Base-by-base conservation (phyloP, 2,888 invertebrate species). In the Sinopyrophorus schimmeli region DNA sequence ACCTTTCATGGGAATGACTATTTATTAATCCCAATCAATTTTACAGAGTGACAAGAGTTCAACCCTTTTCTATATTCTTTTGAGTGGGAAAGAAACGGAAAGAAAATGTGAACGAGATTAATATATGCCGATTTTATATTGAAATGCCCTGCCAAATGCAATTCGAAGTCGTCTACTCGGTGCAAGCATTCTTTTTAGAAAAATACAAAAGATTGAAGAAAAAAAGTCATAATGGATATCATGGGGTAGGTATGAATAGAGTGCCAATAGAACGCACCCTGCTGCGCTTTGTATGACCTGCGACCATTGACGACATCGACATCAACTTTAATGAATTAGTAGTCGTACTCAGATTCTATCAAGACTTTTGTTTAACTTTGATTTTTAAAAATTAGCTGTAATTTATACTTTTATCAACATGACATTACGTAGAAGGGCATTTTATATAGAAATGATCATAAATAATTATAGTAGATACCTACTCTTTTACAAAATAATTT, bases 231-330 rank as follows among this genome's bases (percentile, higher is more conserved):
- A 69, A 67, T 65, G 61, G 67, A 53, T 65, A 65, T 69, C 69
- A 63, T 64, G 71, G 69, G 70, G 70, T 60, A 62, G 61, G 58
- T 40, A 54, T 58, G 61, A 64, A 65, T 63, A 56, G 61, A 66
- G 63, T 67, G 65, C 66, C 67, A 63, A 67, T 67, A 70, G 64
- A 59, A 67, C 58, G 54, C 60, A 53, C 62, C 70, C 66, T 58
- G 68, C 64, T 60, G 69, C 46, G 63, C 62, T 61, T 66, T 64
- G 61, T 60, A 57, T 55, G 65, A 65, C 65, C 66, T 66, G 66
- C 58, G 42, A 58, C 64, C 68, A 70, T 70, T 69, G 70, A 70
- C 68, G 64, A 58, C 63, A 68, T 70, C 66, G 70, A 70, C 69
- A 67, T 55, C 55, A 35, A 43, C 39, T 46, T 42, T 48, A 49